Evolutionary conservation across 2,888 invertebrate species (phyloP).

Genomic region (Nomada fabriciana): DNA sequence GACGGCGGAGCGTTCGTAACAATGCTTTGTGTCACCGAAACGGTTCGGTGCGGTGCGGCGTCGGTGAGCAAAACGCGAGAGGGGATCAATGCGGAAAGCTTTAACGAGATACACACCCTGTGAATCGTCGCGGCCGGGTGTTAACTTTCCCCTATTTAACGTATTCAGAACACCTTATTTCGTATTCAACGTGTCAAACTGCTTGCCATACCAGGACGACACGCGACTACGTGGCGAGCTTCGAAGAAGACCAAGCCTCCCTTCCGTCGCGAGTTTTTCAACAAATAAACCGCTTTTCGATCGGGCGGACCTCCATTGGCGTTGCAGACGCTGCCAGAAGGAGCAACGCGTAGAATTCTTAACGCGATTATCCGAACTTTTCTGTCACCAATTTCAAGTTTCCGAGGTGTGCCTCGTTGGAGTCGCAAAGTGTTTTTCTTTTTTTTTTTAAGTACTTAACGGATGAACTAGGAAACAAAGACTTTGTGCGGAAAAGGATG

Average conservation of each 20-base stretch:
- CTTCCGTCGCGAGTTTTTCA: constrained; percentile 29
- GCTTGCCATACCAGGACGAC: constrained; percentile 10
- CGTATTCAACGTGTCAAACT: constrained; percentile 43
- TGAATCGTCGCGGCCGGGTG: constrained; percentile 20
- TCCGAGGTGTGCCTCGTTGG: too few relatives aligned
- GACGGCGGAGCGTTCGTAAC: constrained; percentile 36
- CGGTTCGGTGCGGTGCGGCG: background rate
- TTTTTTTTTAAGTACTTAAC: too few relatives aligned
- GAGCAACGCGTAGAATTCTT: constrained; percentile 1
- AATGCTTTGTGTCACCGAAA: constrained; percentile 47
- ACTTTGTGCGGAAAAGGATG: too few relatives aligned
- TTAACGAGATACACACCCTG: constrained; percentile 39
- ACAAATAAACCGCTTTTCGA: constrained; percentile 23
- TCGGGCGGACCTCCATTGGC: background rate
- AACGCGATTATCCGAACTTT: background rate
- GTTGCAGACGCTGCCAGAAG: background rate
- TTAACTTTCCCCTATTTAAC: constrained; percentile 53
- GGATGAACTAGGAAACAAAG: too few relatives aligned
- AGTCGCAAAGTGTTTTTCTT: too few relatives aligned
- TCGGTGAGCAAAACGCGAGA: background rate
- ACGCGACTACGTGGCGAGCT: constrained; percentile 20
- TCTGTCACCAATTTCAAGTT: background rate
- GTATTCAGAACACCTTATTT: constrained; percentile 29
- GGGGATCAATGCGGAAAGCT: constrained; percentile 33
- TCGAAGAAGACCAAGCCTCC: constrained; percentile 5